phyloP scores from a whole-genome alignment of 2,113 vertebrate genomes.

The Phylloscopus trochilus region DNA sequence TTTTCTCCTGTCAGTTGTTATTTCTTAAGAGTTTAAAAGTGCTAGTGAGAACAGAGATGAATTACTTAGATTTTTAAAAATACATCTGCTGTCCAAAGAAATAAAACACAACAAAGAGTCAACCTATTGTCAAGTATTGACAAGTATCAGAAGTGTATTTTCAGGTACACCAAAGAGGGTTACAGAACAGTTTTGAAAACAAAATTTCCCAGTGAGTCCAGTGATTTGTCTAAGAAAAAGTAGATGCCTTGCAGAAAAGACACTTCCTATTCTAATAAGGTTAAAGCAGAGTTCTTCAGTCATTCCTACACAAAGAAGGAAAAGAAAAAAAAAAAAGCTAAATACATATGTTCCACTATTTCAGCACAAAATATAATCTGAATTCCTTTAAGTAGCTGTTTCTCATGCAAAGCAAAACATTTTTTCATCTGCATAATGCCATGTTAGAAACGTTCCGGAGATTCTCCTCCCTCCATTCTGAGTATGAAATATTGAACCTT shows the following conservation, averaged over 20 bases:
- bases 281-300: not conserved
- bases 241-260: not conserved
- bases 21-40: not conserved
- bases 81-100: not conserved
- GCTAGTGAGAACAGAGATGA: not conserved
- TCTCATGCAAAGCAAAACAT: not conserved
- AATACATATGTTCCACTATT: not conserved
- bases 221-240: not conserved
- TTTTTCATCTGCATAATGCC: rapidly evolving
- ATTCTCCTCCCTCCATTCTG: not conserved
- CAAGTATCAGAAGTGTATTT: not conserved
- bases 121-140: not conserved
- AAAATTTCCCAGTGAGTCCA: not conserved
- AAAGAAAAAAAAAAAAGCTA: not conserved
- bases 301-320: not conserved
- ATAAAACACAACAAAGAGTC: not conserved
- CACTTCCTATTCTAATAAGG: not conserved
- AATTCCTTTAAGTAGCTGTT: not conserved
- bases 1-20: not conserved
- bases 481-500: not conserved
- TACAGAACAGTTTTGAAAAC: not conserved
- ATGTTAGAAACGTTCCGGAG: not conserved
- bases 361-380: not conserved
- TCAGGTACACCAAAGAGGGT: not conserved
- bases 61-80: not conserved